These are phyloP conservation scores for Timema podura DNA, from an alignment of 2,888 invertebrate genomes.

Conservation along the genomic window DNA sequence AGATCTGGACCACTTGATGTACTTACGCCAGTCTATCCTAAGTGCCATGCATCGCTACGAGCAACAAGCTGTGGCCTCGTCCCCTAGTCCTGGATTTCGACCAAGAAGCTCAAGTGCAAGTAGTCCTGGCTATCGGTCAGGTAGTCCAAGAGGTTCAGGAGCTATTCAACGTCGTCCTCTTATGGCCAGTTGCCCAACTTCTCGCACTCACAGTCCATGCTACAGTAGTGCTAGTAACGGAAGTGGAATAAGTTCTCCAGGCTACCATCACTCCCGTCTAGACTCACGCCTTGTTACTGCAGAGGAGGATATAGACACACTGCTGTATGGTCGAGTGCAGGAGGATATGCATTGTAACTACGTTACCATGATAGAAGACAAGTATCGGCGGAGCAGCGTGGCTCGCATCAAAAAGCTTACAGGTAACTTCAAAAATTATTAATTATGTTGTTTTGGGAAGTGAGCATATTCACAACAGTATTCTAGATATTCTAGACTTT, in stretches of 20 bases:
- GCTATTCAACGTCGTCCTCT: conserved; percentile 25
- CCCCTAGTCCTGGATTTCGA: conserved; percentile 28
- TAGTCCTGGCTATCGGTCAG: conserved; percentile 27
- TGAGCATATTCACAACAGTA: too few species aligned
- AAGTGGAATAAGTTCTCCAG: conserved; percentile 31
- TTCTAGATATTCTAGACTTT: too few species aligned
- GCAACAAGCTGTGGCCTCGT: conserved; percentile 24
- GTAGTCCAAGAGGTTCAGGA: conserved; percentile 13
- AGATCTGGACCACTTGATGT: conserved; percentile 38
- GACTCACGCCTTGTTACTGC: conserved; percentile 28
- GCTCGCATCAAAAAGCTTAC: conserved; percentile 32
- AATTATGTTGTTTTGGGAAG: too few species aligned
- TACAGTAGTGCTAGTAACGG: conserved; percentile 32
- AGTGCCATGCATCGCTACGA: conserved; percentile 39
- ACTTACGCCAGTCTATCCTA: conserved; percentile 38
- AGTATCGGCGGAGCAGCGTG: conserved; percentile 31
- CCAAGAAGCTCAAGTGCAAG: conserved; percentile 32
- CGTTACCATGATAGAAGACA: conserved; percentile 33
- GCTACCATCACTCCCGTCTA: conserved; percentile 26
- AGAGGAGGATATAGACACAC: conserved; percentile 38
- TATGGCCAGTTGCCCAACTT: conserved; percentile 31
- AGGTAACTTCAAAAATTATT: conserved; percentile 24
- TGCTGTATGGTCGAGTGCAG: conserved; percentile 36
- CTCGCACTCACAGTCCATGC: conserved; percentile 32
- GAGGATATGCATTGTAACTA: conserved; percentile 31